Evolutionary conservation across 2,888 invertebrate species (phyloP).

Genomic region (Kryphioiulus occultus): DNA sequence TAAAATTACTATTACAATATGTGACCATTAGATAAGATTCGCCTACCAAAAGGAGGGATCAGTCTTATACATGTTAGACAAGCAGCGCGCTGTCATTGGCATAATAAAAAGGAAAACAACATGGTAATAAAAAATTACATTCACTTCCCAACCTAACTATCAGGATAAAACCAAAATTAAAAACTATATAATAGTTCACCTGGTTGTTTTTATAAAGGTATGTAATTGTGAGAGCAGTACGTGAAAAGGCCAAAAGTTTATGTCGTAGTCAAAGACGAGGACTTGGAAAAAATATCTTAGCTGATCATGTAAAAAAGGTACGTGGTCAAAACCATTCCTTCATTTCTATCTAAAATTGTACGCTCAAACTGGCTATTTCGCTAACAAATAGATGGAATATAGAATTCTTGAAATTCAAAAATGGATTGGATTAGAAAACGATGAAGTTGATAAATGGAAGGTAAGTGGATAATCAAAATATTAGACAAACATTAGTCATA

Average conservation of each 20-base stretch:
- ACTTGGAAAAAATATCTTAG: not conserved
- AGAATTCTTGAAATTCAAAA: not conserved
- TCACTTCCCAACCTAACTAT: not conserved
- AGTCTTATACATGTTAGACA: not conserved
- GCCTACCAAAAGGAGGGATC: not conserved
- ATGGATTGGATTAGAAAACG: conserved; percentile 3
- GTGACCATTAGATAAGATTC: not conserved
- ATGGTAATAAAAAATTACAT: not conserved
- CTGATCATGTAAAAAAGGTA: not conserved
- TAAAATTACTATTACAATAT: not conserved
- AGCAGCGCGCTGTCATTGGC: not conserved
- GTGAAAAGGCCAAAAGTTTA: not conserved
- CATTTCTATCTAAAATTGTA: not conserved
- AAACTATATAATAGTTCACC: not conserved
- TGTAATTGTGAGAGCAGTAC: not conserved
- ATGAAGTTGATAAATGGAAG: not conserved
- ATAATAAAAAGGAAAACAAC: conserved; percentile 38
- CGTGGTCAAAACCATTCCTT: not conserved
- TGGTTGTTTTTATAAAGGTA: conserved; percentile 4
- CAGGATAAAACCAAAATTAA: not conserved
- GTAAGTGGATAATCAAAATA: not conserved
- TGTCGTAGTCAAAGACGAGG: not conserved
- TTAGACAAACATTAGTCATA: not conserved
- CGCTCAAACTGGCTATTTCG: too few species aligned
- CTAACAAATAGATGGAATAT: not conserved